Evolutionary conservation across 2,888 invertebrate genomes (phyloP), one percentile per base, ranked within the genome.

Genomic region (Chirona hameri): DNA sequence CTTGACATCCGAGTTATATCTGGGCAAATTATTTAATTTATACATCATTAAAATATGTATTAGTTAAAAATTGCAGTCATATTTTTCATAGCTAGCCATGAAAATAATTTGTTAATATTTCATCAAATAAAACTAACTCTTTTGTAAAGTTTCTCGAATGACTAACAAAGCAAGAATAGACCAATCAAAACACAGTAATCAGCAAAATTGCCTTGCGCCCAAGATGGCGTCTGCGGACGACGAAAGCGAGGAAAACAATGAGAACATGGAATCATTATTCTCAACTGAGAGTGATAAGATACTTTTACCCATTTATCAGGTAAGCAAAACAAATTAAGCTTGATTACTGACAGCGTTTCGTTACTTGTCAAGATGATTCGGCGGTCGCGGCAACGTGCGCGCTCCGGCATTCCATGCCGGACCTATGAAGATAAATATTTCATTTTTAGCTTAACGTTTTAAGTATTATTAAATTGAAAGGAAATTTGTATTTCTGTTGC

Each of bases 221-320:
- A 76, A 76, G 76, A 76, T 76, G 76, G 76, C 76, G 76, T 76
- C 76, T 24, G 76, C 76, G 39, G 76, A 76, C 46, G 76, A 76
- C 39, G 76, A 76, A 24, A 76, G 76, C 76, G 76, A 76, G 21
- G 76, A 76, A 80, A 80, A 80, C 52, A 52, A 48, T 80, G 52
- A 52, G 52, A 80, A 80, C 15, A 52, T 80, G 80, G 52, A 52
- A 80, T 80, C 4, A 4, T 80, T 52, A 27, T 80, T 52, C 52
- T 52, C 48, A 52, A 24, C 52, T 14, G 52, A 52, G 18, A 52
- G 10, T 5, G 80, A 80, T 7, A 80, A 80, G 21, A 80, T 80
- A 7, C n/a, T 76, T 10, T 39, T 76, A 12, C 76, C 76, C 39
- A 76, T 76, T 46, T 46, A 76, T 76, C 76, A 76, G 76, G 76